Evolutionary conservation across 2,797 vertebrate genomes (phyloP).

Genomic region (Pelodytes ibericus): DNA sequence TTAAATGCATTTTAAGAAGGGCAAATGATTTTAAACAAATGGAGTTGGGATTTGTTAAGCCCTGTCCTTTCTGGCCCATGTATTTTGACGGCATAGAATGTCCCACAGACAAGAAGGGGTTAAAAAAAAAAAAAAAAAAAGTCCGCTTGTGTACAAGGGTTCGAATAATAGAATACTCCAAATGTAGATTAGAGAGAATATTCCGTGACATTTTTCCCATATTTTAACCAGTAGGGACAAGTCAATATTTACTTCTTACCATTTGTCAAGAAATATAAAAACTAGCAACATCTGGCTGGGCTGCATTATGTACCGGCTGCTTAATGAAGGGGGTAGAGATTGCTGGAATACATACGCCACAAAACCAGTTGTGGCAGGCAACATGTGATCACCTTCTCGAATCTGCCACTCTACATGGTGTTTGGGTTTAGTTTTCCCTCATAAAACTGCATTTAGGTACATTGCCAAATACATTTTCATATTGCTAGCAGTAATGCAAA

Average conservation of each 20-base stretch:
- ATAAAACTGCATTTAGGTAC: slow-evolving; percentile 23
- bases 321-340: slow-evolving; percentile 23
- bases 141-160: too few relatives aligned
- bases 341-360: background rate
- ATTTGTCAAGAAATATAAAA: background rate
- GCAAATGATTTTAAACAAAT: too few relatives aligned
- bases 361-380: slow-evolving; percentile 18
- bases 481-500: slow-evolving; percentile 12
- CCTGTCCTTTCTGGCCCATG: too few relatives aligned
- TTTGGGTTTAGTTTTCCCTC: slow-evolving; percentile 2
- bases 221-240: background rate
- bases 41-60: too few relatives aligned
- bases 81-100: too few relatives aligned
- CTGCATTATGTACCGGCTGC: slow-evolving; percentile 10
- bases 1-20: too few relatives aligned
- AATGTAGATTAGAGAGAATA: background rate
- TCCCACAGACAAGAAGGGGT: too few relatives aligned
- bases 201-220: background rate
- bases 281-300: slow-evolving; percentile 29
- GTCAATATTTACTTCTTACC: slow-evolving; percentile 14
- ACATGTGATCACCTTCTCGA: slow-evolving; percentile 21
- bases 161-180: background rate
- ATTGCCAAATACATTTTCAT: slow-evolving; percentile 6
- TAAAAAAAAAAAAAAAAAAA: too few relatives aligned
- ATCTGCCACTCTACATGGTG: background rate